A percentile compares a stretch with the other conserved stretches of the same genome.
Evolutionary conservation across 2,888 invertebrate species (phyloP).

Genomic region (Danaus chrysippus): DNA sequence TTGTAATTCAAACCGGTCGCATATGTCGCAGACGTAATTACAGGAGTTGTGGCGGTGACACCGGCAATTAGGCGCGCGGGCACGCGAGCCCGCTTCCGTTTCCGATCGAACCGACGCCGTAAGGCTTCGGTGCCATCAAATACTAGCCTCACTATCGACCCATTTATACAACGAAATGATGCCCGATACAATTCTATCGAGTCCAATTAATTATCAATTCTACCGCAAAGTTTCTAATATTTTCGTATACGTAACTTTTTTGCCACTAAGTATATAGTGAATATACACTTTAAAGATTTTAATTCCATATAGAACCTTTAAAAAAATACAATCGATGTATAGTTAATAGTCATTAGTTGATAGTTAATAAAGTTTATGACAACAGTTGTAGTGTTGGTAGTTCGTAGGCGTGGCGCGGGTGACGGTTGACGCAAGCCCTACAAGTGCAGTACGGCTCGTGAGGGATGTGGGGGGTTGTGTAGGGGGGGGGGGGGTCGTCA

Average conservation of each 20-base stretch:
- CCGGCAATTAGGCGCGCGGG: conserved; percentile 54
- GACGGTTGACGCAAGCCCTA: conserved; percentile 60
- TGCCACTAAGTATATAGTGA: too few relatives aligned
- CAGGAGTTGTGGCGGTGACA: conserved; percentile 50
- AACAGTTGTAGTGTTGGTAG: conserved; percentile 27
- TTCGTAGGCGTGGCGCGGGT: conserved; percentile 59
- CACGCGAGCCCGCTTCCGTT: conserved; percentile 72
- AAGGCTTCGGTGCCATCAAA: conserved; percentile 48
- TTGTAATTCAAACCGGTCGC: conserved; percentile 46
- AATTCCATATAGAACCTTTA: too few relatives aligned
- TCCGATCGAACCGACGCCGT: conserved; percentile 56
- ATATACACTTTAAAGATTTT: too few relatives aligned
- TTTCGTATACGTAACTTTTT: too few relatives aligned
- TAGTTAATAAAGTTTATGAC: conserved; percentile 37
- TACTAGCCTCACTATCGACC: conserved; percentile 32
- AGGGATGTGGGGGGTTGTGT: conserved; percentile 27
- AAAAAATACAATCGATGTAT: too few relatives aligned
- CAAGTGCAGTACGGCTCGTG: conserved; percentile 52
- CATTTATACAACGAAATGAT: conserved; percentile 14
- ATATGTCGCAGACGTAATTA: conserved; percentile 51
- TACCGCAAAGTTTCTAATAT: too few relatives aligned
- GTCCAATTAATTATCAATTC: too few relatives aligned
- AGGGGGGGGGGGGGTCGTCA: conserved; percentile 51
- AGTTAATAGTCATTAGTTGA: conserved; percentile 22
- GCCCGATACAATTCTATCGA: not conserved